These are phyloP conservation scores for Rhagium mordax DNA, from an alignment of 2,888 invertebrate species.

Conservation along the genomic window DNA sequence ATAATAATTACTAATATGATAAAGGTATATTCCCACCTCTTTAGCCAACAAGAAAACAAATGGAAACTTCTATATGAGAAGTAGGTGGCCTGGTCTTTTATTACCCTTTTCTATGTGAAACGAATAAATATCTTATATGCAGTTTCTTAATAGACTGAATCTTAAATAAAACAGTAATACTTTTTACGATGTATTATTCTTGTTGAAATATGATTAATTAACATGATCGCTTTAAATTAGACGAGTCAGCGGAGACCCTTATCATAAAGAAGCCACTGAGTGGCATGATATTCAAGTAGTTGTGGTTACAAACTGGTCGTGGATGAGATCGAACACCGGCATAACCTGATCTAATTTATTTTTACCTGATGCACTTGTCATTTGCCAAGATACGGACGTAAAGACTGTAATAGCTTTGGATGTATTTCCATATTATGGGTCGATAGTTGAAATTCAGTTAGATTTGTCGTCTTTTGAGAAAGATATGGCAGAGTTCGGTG, in stretches of 20 bases:
- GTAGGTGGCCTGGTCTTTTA: too few species aligned
- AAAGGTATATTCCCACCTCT: too few species aligned
- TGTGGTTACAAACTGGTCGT: slow-evolving; percentile 34
- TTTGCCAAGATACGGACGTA: background rate
- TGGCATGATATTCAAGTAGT: slow-evolving; percentile 25
- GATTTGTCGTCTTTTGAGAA: background rate
- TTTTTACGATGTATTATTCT: too few species aligned
- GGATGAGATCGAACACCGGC: slow-evolving; percentile 28
- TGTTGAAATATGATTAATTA: background rate
- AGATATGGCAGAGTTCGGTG: background rate
- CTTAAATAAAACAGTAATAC: too few species aligned
- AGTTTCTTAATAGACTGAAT: too few species aligned
- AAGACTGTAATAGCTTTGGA: background rate
- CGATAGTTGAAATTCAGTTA: background rate
- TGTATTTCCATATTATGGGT: background rate
- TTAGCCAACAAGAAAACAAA: too few species aligned
- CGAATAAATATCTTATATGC: too few species aligned
- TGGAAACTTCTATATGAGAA: too few species aligned
- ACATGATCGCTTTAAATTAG: slow-evolving; percentile 3
- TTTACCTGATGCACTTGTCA: slow-evolving; percentile 17
- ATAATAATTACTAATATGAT: too few species aligned
- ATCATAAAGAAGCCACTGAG: slow-evolving; percentile 19
- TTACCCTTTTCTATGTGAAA: too few species aligned
- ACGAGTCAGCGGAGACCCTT: slow-evolving; percentile 7
- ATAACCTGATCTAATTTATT: slow-evolving; percentile 29